Percentiles rank a stretch among this genome's conserved stretches.
These are phyloP conservation scores for Bombus confusus DNA, from an alignment of 1,140 invertebrate species.

Conservation along the genomic window DNA sequence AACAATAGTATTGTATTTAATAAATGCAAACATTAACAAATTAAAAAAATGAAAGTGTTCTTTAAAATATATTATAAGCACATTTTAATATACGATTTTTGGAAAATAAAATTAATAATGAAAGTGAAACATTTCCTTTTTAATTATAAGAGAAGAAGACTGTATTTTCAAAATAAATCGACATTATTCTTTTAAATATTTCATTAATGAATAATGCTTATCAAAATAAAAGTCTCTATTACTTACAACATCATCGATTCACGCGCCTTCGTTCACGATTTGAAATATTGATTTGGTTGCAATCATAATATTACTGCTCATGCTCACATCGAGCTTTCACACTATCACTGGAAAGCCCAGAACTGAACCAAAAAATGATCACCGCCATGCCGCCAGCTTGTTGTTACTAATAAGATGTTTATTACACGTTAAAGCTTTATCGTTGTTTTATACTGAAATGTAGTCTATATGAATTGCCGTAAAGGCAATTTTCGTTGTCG, in stretches of 20 bases:
- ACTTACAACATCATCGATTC: not conserved
- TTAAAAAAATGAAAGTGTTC: not conserved
- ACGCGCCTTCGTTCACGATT: slow-evolving; percentile 44
- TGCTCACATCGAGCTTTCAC: slow-evolving; percentile 66
- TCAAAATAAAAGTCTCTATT: not conserved
- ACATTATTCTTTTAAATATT: not conserved
- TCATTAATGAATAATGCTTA: not conserved
- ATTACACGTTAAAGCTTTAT: slow-evolving; percentile 71
- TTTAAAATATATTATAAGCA: not conserved
- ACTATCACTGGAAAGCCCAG: slow-evolving; percentile 48
- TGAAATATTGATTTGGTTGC: slow-evolving; percentile 78
- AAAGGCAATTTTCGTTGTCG: slow-evolving; percentile 69
- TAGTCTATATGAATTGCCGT: slow-evolving; percentile 76
- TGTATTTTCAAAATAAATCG: not conserved
- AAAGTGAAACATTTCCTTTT: not conserved
- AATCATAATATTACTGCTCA: slow-evolving; percentile 68
- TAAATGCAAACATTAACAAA: not conserved
- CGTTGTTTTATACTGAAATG: slow-evolving; percentile 74
- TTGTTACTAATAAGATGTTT: slow-evolving; percentile 75
- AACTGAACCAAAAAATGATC: slow-evolving; percentile 68
- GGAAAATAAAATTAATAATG: not conserved
- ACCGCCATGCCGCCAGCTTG: slow-evolving; percentile 70
- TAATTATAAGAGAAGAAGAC: not conserved
- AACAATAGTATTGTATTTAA: not conserved
- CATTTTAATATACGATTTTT: not conserved